Conservation (phyloP, 2,797 vertebrate species). For the Craterocephalus amniculus region DNA sequence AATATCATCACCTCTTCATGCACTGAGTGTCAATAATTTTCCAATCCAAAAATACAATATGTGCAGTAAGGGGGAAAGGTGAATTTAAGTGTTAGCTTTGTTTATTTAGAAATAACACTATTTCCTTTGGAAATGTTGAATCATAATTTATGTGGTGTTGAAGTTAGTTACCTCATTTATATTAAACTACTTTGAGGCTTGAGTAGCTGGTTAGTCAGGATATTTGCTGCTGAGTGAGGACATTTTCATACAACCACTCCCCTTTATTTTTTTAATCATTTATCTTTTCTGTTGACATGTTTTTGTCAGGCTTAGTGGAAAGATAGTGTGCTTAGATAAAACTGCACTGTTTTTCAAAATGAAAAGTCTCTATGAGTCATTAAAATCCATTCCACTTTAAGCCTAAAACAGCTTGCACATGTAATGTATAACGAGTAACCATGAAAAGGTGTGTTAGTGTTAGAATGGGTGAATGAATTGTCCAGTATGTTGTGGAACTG, state of each 20-base stretch:
- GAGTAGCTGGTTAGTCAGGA: neutral
- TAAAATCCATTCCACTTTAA: neutral
- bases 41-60: neutral
- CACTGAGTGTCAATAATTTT: neutral
- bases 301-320: neutral
- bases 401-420: neutral
- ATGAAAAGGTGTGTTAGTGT: neutral
- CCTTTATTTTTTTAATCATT: neutral
- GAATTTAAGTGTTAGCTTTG: too few species aligned
- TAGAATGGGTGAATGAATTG: neutral
- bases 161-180: neutral
- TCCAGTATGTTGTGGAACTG: neutral
- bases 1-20: neutral
- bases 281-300: neutral
- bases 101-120: too few species aligned
- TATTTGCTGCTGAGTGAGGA: neutral
- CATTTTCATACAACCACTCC: neutral
- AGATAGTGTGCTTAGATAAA: neutral
- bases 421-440: neutral
- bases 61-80: neutral
- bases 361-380: neutral
- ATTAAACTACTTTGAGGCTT: neutral
- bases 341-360: neutral
- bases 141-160: neutral
- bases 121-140: neutral